phyloP scores from a whole-genome alignment of 2,888 invertebrate species.

The Amblyjoppa fuscipennis region DNA sequence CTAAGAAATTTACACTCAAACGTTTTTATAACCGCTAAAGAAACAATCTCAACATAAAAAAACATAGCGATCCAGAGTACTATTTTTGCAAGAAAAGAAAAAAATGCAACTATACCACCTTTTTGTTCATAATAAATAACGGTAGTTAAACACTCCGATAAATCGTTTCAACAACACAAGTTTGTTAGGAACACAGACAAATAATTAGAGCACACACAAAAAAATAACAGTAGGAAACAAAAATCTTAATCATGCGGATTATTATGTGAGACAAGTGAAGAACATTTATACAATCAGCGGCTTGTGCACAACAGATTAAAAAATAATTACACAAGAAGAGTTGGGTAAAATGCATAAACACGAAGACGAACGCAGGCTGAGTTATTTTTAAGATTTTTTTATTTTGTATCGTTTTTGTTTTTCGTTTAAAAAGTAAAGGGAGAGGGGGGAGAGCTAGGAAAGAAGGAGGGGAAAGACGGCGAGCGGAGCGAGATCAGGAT shows the following conservation, averaged over 20 bases:
- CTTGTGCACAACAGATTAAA: constrained; percentile 35
- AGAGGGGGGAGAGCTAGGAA: constrained; percentile 20
- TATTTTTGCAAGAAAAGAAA: neutral
- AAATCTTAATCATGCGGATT: constrained; percentile 53
- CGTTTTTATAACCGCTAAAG: constrained; percentile 35
- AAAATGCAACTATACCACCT: neutral
- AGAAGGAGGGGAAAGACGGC: constrained; percentile 47
- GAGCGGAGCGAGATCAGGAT: constrained; percentile 25
- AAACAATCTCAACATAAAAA: constrained; percentile 4
- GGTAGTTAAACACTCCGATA: constrained; percentile 8
- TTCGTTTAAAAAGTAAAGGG: constrained; percentile 69
- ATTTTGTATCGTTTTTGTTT: constrained; percentile 71
- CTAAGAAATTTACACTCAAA: constrained; percentile 85
- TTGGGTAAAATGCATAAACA: constrained; percentile 46
- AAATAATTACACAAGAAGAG: constrained; percentile 24
- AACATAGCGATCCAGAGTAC: constrained; percentile 26
- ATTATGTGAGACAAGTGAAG: constrained; percentile 35
- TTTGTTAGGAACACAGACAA: constrained; percentile 49
- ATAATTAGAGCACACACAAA: constrained; percentile 46
- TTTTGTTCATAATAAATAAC: neutral
- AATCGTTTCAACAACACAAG: constrained; percentile 17
- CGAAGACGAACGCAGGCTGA: constrained; percentile 51
- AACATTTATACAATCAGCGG: constrained; percentile 5
- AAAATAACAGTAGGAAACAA: neutral
- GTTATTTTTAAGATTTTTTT: constrained; percentile 72